A percentile compares a stretch with the other conserved stretches of the same genome.
phyloP scores from a whole-genome alignment of 1,140 invertebrate species.

The Apis mellifera region Amel_HAv3.1 CM009935.2:5024001-5024500 shows the following conservation, averaged over 20 bases:
- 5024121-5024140: slow-evolving; percentile 21
- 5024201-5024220: slow-evolving; percentile 43
- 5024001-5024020: neutral
- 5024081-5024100: neutral
- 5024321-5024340: slow-evolving; percentile 22
- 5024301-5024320: slow-evolving; percentile 27
- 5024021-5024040: neutral
- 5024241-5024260: neutral
- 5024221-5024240: slow-evolving; percentile 30
- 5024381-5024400: neutral
- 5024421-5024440: neutral
- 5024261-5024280: neutral
- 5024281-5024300: slow-evolving; percentile 30
- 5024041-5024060: neutral
- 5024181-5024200: slow-evolving; percentile 20
- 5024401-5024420: neutral
- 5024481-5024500: neutral
- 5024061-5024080: neutral
- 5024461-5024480: neutral
- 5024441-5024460: neutral
- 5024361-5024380: slow-evolving; percentile 1
- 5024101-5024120: neutral
- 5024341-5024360: neutral
- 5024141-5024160: neutral
- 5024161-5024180: slow-evolving; percentile 22